These are phyloP conservation scores for Galerucella nymphaeae DNA, from an alignment of 2,888 invertebrate species.

Conservation along the genomic window DNA sequence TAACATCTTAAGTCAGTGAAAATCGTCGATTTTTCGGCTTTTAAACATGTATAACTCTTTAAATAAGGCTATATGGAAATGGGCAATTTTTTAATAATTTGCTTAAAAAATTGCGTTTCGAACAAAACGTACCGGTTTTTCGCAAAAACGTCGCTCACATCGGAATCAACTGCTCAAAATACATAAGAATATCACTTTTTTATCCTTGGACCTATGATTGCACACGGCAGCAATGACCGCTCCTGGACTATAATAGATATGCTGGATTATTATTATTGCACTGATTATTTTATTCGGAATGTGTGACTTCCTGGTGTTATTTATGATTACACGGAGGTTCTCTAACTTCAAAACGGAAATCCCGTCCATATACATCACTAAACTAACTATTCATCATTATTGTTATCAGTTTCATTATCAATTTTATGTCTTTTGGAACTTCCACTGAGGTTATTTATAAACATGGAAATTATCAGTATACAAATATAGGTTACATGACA, in stretches of 20 bases:
- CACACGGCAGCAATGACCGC: too few species aligned
- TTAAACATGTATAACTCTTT: too few species aligned
- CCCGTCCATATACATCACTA: background rate
- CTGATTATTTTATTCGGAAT: background rate
- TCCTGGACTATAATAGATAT: background rate
- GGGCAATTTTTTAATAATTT: too few species aligned
- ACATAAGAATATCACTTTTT: too few species aligned
- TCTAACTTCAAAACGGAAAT: background rate
- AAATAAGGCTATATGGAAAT: too few species aligned
- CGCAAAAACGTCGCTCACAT: too few species aligned
- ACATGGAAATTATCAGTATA: background rate
- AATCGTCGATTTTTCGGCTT: too few species aligned
- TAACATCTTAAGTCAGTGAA: too few species aligned
- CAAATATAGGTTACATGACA: background rate
- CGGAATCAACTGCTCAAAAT: too few species aligned
- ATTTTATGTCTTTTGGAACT: constrained; percentile 2
- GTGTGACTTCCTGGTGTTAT: background rate
- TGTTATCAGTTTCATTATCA: constrained; percentile 3
- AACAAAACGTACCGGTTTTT: too few species aligned
- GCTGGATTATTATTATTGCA: background rate
- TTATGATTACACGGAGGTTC: background rate
- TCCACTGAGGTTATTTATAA: background rate
- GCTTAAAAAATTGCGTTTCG: too few species aligned
- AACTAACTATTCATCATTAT: background rate
- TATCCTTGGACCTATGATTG: too few species aligned